Base-by-base conservation (phyloP, 2,888 invertebrate genomes). In the Plagodis pulveraria region DNA sequence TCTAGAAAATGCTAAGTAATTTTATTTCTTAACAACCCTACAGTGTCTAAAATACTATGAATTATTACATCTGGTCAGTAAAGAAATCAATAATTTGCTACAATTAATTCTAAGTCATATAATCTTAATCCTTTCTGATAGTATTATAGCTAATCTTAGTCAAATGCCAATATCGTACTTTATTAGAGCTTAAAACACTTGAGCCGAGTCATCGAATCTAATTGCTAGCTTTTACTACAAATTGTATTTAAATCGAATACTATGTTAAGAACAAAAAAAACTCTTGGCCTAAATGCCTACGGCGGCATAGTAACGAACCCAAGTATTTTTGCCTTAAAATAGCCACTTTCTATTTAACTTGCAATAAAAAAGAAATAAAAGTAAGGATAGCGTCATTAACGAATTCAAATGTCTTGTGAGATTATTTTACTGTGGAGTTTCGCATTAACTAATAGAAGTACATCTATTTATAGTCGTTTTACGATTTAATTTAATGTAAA, bases 361-460 rank as follows among this genome's bases (percentile, higher is more conserved):
- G 62, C 63, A 65, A 62, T 69, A 67, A 69, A 69, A 67, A 57
- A 49, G 60, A 40, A 62, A 62, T 69, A 60, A 69, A 69, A 65
- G 56, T 62, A 58, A 57, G 55, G 60, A 58, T 69, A 62, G 58
- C 56, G 57, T 57, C 58, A 57, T 65, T 66, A 69, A 58, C 62
- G 61, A 64, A 66, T 66, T 63, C 52, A 54, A 66, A 69, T 66
- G 62, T 62, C 62, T 59, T 63, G 53, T 58, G 46, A 63, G 65
- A 50, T 58, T 63, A 56, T 54, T 62, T 63, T 59, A 66, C 59
- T 52, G 56, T 56, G 56, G 46, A 62, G 50, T 35, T 56, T 52
- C 55, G 55, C 61, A 57, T 59, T 63, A 56, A 66, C 62, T 52
- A 58, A 52, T 57, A 60, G 49, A 45, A 61, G 56, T 51, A 61